These are phyloP conservation scores for Carpatolechia fugitivella DNA, from an alignment of 2,888 invertebrate species.

Conservation along the genomic window DNA sequence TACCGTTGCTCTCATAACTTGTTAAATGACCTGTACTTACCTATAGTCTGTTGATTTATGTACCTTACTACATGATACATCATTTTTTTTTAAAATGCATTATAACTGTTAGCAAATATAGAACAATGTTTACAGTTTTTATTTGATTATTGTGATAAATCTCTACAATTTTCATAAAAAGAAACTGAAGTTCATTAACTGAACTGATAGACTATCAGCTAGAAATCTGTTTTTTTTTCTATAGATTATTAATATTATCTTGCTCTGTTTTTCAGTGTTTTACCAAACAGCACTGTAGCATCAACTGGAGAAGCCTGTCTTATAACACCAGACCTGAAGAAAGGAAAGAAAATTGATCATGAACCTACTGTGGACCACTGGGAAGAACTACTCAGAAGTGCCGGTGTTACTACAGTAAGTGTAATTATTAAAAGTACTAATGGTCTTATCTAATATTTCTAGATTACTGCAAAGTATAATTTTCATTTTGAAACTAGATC, in stretches of 20 bases:
- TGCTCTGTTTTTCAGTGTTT: conserved; percentile 39
- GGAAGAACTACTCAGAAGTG: conserved; percentile 82
- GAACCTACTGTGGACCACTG: conserved; percentile 87
- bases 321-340: conserved; percentile 87
- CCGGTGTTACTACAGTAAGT: conserved; percentile 79
- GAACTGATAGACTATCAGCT: no score
- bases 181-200: no score
- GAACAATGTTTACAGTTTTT: neutral
- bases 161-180: no score
- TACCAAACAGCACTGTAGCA: conserved; percentile 81
- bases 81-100: neutral
- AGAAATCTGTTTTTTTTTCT: no score
- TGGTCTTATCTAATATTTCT: no score
- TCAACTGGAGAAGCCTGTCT: conserved; percentile 85
- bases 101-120: neutral
- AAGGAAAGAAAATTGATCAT: conserved; percentile 84
- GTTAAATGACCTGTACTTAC: no score
- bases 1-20: no score
- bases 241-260: conserved; percentile 9
- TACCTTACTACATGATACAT: no score
- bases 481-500: no score
- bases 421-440: neutral
- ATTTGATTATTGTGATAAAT: no score
- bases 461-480: no score
- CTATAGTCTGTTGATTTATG: no score